Conservation (phyloP, 2,888 invertebrate species). For the Aromia moschata region DNA sequence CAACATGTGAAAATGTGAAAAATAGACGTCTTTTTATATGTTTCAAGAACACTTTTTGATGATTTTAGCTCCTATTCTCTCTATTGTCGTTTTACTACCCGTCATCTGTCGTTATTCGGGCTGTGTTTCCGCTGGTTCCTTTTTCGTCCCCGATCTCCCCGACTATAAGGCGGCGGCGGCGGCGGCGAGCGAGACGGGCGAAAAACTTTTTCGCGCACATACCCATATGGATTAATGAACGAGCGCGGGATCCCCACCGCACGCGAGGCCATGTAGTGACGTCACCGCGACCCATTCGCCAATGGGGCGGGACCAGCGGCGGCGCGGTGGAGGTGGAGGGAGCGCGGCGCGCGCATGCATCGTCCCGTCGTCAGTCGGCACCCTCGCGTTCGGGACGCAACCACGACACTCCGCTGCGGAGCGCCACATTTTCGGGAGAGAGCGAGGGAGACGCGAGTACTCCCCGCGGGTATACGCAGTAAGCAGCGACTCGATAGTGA, state of each 20-base stretch:
- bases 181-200: constrained; percentile 26
- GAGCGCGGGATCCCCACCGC: constrained; percentile 15
- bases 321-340: constrained; percentile 39
- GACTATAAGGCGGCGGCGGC: neutral
- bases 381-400: constrained; percentile 41
- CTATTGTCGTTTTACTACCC: too few relatives aligned
- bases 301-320: constrained; percentile 44
- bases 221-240: constrained; percentile 40
- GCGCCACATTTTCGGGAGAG: constrained; percentile 15
- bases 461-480: constrained; percentile 6
- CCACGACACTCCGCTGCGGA: constrained; percentile 30
- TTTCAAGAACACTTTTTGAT: too few relatives aligned
- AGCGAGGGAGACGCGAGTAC: constrained; percentile 25
- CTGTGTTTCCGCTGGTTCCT: too few relatives aligned
- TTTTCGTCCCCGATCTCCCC: too few relatives aligned
- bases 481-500: too few relatives aligned
- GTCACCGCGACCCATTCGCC: constrained; percentile 50
- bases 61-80: too few relatives aligned
- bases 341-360: constrained; percentile 26
- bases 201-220: constrained; percentile 41
- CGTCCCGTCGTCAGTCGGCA: constrained; percentile 43
- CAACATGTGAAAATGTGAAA: too few relatives aligned
- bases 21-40: too few relatives aligned
- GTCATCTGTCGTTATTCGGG: too few relatives aligned
- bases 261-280: constrained; percentile 59